Evolutionary conservation across 2,113 vertebrate genomes (phyloP).

Genomic region (Jaculus jaculus): DNA sequence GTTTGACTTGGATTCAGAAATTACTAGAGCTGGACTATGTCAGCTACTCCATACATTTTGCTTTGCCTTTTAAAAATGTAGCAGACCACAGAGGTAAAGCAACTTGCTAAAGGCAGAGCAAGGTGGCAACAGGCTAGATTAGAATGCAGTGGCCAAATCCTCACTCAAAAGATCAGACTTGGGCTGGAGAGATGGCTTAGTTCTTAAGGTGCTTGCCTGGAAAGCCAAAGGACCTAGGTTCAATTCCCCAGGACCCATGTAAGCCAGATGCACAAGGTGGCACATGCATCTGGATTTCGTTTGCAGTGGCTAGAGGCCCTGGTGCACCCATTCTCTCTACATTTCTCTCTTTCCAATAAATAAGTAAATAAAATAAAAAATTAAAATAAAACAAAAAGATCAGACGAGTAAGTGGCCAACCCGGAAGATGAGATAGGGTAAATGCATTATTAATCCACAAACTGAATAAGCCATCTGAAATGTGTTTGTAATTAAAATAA

Average conservation of each 20-base stretch:
- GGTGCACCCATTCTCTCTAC: too few relatives aligned
- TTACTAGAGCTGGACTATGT: background rate
- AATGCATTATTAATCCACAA: background rate
- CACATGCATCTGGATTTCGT: too few relatives aligned
- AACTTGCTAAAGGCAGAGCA: background rate
- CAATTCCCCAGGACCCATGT: too few relatives aligned
- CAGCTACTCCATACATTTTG: background rate
- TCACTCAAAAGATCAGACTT: background rate
- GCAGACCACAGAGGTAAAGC: background rate
- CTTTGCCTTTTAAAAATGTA: background rate
- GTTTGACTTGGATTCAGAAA: background rate
- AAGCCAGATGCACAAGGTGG: too few relatives aligned
- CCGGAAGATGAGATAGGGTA: background rate
- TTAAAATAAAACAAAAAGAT: too few relatives aligned
- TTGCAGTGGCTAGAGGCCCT: too few relatives aligned
- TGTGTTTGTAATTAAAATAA: background rate
- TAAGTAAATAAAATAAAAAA: too few relatives aligned
- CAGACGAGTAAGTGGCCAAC: background rate
- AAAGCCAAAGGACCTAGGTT: too few relatives aligned
- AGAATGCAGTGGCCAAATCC: background rate
- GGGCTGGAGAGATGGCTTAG: too few relatives aligned
- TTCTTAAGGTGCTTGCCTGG: too few relatives aligned
- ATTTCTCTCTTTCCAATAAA: too few relatives aligned
- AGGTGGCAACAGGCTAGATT: background rate
- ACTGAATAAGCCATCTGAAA: background rate